Evolutionary conservation across 2,888 invertebrate genomes (phyloP), one percentile per base, ranked within the genome.

Genomic region (Leptinotarsa peninsularis): DNA sequence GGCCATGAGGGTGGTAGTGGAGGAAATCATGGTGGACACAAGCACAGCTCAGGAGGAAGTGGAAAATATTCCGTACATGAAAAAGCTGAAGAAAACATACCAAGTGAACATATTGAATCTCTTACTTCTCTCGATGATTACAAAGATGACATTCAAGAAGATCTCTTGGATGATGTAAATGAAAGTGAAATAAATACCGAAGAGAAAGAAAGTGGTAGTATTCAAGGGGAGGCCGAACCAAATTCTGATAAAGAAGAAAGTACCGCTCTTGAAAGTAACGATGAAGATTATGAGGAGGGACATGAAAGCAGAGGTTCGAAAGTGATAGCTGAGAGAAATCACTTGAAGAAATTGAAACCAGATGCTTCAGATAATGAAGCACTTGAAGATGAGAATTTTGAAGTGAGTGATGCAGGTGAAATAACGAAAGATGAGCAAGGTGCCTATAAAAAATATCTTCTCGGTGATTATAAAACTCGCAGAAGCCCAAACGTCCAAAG

Each of bases 1-100:
- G 74, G 75, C 10, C 10, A 43, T 43, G 72, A 75, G 50, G 80
- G 79, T 15, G 78, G 77, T 58, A 58, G 76, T 71, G 75, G 67
- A 58, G 75, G 67, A 58, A 75, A 76, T 58, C 76, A 72, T 21
- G 76, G 75, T 60, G 78, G 78, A 54, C 78, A 78, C 63, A 78
- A 78, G 70, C 72, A 70, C 66, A 77, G 77, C 50, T 75, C 49
- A 43, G 58, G 21, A 4, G 21, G 23, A 21, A 54, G 54, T 18
- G 70, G 70, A 70, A 70, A 58, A 58, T 70, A 70, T 70, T 70
- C 70, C 10, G 70, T 70, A 23, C 49, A 60, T 49, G 70, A 70
- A 56, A n/a, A 33, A 23, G 27, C 43, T 52, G 54, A 69, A 15
- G 54, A 69, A 23, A 14, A 58, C 14, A 23, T 4, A 58, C 58